Evolutionary conservation across 2,113 vertebrate species (phyloP), one percentile per base, ranked within the genome.

Genomic region (Gobius niger): DNA sequence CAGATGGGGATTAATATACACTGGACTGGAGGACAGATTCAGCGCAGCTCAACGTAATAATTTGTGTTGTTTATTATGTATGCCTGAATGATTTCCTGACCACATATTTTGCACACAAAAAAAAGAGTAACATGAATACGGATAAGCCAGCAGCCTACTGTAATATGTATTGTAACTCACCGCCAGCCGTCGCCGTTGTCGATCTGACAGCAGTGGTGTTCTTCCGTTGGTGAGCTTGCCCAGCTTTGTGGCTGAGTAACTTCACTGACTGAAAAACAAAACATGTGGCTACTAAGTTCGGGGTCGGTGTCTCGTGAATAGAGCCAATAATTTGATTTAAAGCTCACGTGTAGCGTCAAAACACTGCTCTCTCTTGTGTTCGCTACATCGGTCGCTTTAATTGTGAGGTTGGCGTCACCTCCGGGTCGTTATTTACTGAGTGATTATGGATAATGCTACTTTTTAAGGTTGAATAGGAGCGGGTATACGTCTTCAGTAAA

Each of bases 341-440:
- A 78, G 24, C 82, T 86, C 87, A 83, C 81, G 84, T 88, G 88
- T 51, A 24, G 78, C 80, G 84, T 83, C 88, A 85, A 88, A 89
- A 87, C 88, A 88, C 57, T 41, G 64, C 51, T 44, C 42, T 60
- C 57, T n/a, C 41, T 11, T 52, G 13, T 56, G 63, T 70, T 75
- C 40, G 9, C 15, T 16, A 73, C 9, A 44, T 34, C 24, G 11
- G 7, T 19, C 24, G 24, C 13, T 9, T 40, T 24, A 63, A 75
- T 67, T 51, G 76, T 14, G 5, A 67, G 86, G 75, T 88, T 84
- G 0, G 9, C 9, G 46, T 76, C 56, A 41, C 14, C 41, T 62
- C 47, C 56, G 16, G 16, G 2, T 11, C 2, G 12, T 51, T 60
- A 53, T 52, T 56, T 56, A n/a, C 3, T 4, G 15, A 15, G 7